Percentiles rank a stretch among this genome's conserved stretches.
These are phyloP conservation scores for Solenopsis fugax DNA, from an alignment of 1,140 invertebrate genomes.

Conservation along the genomic window DNA sequence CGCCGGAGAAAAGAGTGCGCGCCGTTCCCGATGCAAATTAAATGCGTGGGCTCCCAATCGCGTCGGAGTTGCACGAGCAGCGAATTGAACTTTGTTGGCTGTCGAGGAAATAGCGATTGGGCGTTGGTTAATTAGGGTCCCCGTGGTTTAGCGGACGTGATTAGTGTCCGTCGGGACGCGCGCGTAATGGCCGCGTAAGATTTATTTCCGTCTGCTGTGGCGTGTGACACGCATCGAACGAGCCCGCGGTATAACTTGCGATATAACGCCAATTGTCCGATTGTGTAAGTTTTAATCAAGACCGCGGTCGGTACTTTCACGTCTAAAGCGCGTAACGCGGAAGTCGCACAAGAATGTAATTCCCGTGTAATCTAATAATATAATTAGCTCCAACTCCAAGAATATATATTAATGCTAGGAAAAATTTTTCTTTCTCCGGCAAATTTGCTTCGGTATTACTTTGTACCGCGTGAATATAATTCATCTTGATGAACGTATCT, in stretches of 20 bases:
- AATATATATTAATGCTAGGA: background rate
- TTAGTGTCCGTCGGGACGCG: conserved; percentile 64
- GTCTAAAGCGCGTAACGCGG: background rate
- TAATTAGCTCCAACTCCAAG: background rate
- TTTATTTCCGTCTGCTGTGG: conserved; percentile 54
- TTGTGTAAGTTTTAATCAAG: conserved; percentile 43
- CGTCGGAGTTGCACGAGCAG: conserved; percentile 36
- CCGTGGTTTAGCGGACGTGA: conserved; percentile 61
- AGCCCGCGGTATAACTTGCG: background rate
- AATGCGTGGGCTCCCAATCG: conserved; percentile 68
- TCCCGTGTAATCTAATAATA: background rate
- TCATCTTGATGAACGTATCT: background rate
- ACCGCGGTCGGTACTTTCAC: background rate
- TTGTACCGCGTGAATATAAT: background rate
- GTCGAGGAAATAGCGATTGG: conserved; percentile 65
- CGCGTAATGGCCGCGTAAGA: conserved; percentile 54
- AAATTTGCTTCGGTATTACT: background rate
- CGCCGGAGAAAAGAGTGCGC: conserved; percentile 66
- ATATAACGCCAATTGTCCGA: background rate
- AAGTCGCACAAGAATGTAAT: background rate
- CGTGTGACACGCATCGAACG: conserved; percentile 41
- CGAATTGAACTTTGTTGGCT: conserved; percentile 58
- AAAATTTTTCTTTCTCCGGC: background rate
- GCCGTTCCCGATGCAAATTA: conserved; percentile 74
- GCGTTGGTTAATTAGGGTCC: conserved; percentile 72